Evolutionary conservation across 2,888 invertebrate genomes (phyloP), one percentile per base, ranked within the genome.

Genomic region (Sacculina carcini): DNA sequence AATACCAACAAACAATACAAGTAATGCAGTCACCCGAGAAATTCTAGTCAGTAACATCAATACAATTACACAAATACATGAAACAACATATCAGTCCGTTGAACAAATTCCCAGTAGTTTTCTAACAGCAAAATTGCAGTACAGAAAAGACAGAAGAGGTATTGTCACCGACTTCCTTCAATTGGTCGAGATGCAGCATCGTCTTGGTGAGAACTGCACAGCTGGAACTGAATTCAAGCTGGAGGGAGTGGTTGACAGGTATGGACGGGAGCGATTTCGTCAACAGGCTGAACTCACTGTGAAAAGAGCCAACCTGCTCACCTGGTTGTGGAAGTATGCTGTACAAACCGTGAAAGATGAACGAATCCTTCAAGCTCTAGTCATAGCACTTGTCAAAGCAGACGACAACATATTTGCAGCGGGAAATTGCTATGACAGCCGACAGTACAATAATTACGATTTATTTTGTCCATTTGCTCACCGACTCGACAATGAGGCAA

Each of bases 371-470:
- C 89, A 89, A 63, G 82, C 87, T 0, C 81, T 81, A 50, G 83
- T 92, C 2, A 74, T 87, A 58, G 81, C 85, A 12, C 84, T 89
- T 81, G 83, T 89, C 0, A 89, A 90, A 63, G 86, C 89, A 59
- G 89, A 90, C 63, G 82, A 86, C 60, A 86, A 89, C 62, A 86
- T 92, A 57, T 92, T 90, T 62, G 90, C 84, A 2, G 90, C 85
- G 12, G 92, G 92, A 4, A 90, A 92, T 64, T 92, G 90, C 63
- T 90, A 92, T 64, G 90, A 90, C 64, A 78, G 82, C 65, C 58
- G 78, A 58, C 82, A 87, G 63, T 90, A 87, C 65, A 79, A 78
- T 60, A 77, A 79, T 59, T 80, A 81, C 58, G 74, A 76, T 66
- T 68, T 85, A 50, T 92, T 84, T 63, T 90, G 92, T 61, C 89